Evolutionary conservation across 2,113 vertebrate species (phyloP).

Genomic region (Maccullochella peelii): DNA sequence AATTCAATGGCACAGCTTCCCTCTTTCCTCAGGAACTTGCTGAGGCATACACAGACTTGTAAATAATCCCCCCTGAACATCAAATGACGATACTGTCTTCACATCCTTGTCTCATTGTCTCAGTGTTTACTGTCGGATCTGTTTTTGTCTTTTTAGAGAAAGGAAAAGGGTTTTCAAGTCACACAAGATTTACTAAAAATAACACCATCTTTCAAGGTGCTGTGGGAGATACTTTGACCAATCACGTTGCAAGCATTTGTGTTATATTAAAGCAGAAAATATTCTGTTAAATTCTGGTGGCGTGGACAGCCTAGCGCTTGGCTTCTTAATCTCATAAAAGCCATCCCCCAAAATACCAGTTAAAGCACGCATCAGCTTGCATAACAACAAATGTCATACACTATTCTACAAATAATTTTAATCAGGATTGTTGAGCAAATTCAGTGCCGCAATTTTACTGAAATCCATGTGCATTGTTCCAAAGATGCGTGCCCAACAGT

Average conservation of each 20-base stretch:
- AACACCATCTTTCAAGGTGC: slow-evolving; percentile 8
- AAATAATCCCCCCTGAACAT: slow-evolving; percentile 26
- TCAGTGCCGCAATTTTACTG: neutral
- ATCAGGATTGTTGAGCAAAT: neutral
- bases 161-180: neutral
- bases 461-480: neutral
- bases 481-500: neutral
- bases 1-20: neutral
- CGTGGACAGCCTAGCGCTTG: neutral
- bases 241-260: neutral
- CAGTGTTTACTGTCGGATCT: neutral
- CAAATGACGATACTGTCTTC: neutral
- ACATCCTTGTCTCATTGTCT: neutral
- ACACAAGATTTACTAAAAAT: slow-evolving; percentile 22
- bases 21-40: slow-evolving; percentile 15
- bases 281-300: slow-evolving; percentile 22
- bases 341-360: slow-evolving; percentile 15
- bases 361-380: slow-evolving; percentile 28
- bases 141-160: neutral
- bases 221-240: slow-evolving; percentile 14
- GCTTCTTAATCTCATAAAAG: slow-evolving; percentile 59
- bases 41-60: slow-evolving; percentile 32
- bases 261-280: slow-evolving; percentile 4
- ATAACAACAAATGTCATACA: slow-evolving; percentile 16
- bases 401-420: neutral